phyloP scores from a whole-genome alignment of 1,140 invertebrate species.

The Eueides isabella region DNA sequence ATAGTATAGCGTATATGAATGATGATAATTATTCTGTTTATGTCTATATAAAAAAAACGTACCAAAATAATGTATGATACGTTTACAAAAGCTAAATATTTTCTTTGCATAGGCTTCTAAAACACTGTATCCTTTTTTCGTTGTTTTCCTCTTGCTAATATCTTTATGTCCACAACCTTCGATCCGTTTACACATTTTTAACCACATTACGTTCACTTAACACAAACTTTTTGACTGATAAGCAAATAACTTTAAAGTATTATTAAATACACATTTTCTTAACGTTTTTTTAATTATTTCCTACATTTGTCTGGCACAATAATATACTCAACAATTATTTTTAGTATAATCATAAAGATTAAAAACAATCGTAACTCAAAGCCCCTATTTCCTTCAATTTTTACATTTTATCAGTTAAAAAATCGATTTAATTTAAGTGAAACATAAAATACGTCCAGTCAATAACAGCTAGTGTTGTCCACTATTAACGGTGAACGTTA shows the following conservation, averaged over 20 bases:
- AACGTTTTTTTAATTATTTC: constrained; percentile 13
- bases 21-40: background rate
- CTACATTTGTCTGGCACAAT: background rate
- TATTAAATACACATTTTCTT: constrained; percentile 14
- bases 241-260: constrained; percentile 5
- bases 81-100: background rate
- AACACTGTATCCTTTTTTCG: background rate
- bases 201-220: constrained; percentile 29
- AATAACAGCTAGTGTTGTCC: constrained; percentile 29
- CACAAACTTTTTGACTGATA: constrained; percentile 12
- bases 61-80: background rate
- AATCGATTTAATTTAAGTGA: background rate
- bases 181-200: constrained; percentile 29
- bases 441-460: constrained; percentile 40
- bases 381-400: too few species aligned
- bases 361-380: too few species aligned
- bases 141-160: constrained; percentile 9
- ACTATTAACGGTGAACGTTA: constrained; percentile 35
- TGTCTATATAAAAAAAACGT: background rate
- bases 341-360: too few species aligned
- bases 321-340: background rate
- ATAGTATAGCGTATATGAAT: too few species aligned
- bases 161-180: constrained; percentile 8
- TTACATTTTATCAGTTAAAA: background rate
- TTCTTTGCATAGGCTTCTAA: background rate